Conservation (phyloP, 2,888 invertebrate species). For the Malthinus flaveolus region DNA sequence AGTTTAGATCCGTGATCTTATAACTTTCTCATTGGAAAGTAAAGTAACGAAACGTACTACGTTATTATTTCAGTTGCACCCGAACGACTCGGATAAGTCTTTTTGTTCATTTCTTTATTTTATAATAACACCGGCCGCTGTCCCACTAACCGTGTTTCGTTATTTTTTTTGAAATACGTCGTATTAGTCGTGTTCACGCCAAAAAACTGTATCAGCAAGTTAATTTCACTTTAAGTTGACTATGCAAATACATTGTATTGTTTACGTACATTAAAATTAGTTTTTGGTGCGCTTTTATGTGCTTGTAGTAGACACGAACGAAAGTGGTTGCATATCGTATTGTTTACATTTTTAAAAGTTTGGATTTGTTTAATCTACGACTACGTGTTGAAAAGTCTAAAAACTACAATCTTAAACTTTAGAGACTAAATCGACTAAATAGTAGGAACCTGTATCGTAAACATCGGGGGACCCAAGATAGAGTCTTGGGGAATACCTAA, state of each 20-base stretch:
- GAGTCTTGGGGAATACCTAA: too few relatives aligned
- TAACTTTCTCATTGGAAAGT: constrained; percentile 31
- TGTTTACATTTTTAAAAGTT: too few relatives aligned
- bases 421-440: too few relatives aligned
- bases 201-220: constrained; percentile 12
- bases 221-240: constrained; percentile 14
- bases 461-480: too few relatives aligned
- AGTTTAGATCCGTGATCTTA: constrained; percentile 31
- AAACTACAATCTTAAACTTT: too few relatives aligned
- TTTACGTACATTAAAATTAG: neutral
- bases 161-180: constrained; percentile 9
- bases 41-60: constrained; percentile 12
- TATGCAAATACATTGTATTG: neutral
- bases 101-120: constrained; percentile 1
- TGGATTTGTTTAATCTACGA: too few relatives aligned
- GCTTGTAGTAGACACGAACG: neutral
- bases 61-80: constrained; percentile 19
- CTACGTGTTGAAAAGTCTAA: too few relatives aligned
- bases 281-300: neutral
- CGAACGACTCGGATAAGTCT: constrained; percentile 8
- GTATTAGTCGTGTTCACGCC: constrained; percentile 9
- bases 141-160: constrained; percentile 25
- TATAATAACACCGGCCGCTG: constrained; percentile 9
- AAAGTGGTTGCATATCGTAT: neutral
- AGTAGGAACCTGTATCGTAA: too few relatives aligned